phyloP scores from a whole-genome alignment of 2,113 vertebrate genomes.

The Pseudopipra pipra region DNA sequence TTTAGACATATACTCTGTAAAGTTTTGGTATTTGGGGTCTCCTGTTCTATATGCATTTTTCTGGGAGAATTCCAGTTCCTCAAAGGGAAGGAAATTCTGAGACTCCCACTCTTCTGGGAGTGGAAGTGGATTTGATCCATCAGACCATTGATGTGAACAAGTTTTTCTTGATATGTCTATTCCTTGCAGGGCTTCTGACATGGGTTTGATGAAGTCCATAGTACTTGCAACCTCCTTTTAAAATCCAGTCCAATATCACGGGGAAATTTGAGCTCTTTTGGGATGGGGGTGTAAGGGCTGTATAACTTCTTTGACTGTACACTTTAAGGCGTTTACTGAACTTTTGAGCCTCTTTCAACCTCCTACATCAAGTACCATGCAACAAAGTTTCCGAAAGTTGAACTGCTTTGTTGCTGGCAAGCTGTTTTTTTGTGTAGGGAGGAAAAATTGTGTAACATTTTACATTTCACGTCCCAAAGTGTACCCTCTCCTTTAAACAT shows the following conservation, averaged over 20 bases:
- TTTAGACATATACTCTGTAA: not conserved
- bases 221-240: not conserved
- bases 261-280: not conserved
- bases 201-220: not conserved
- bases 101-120: not conserved
- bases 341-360: not conserved
- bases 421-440: not conserved
- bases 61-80: not conserved
- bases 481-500: not conserved
- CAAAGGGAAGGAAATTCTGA: not conserved
- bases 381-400: not conserved
- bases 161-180: not conserved
- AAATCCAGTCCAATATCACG: not conserved
- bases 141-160: fast-evolving
- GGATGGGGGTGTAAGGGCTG: not conserved
- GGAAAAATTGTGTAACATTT: not conserved
- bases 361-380: not conserved
- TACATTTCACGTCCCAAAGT: not conserved
- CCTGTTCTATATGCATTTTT: not conserved
- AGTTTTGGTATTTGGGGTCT: not conserved
- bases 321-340: not conserved
- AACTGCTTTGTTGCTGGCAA: not conserved
- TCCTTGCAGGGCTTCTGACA: not conserved
- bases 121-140: not conserved
- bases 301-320: fast-evolving